Evolutionary conservation across 2,888 invertebrate genomes (phyloP).

Genomic region (Horisme vitalbata): DNA sequence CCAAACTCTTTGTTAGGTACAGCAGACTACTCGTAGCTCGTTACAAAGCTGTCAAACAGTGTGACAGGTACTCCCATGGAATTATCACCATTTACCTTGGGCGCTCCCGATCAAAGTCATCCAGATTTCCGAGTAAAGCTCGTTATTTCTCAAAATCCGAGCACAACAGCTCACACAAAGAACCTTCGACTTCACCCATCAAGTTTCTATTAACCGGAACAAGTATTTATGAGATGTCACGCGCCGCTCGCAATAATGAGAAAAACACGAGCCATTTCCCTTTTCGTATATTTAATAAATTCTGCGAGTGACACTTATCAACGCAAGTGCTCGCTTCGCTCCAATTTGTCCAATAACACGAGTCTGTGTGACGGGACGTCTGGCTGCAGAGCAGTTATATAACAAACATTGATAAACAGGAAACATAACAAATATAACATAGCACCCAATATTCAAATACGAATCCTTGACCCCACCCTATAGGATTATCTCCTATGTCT

Average conservation of each 20-base stretch:
- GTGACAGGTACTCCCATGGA: too few species aligned
- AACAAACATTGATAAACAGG: background rate
- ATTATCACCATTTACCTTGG: too few species aligned
- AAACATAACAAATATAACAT: background rate
- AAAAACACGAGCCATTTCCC: conserved; percentile 27
- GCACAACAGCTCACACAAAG: background rate
- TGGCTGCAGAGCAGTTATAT: conserved; percentile 3
- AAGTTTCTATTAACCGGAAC: conserved; percentile 17
- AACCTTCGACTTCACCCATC: conserved; percentile 7
- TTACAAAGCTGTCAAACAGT: too few species aligned
- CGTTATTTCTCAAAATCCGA: background rate
- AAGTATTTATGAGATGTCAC: conserved; percentile 28
- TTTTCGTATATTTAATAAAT: conserved; percentile 29
- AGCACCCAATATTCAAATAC: too few species aligned
- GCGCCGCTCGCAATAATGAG: conserved; percentile 22
- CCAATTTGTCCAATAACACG: conserved; percentile 24
- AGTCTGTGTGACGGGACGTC: conserved; percentile 12
- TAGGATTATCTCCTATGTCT: too few species aligned
- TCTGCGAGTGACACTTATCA: conserved; percentile 30
- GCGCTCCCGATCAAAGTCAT: too few species aligned
- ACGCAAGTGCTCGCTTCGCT: conserved; percentile 12
- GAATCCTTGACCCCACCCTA: too few species aligned
- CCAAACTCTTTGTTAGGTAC: too few species aligned
- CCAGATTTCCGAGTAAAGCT: background rate
- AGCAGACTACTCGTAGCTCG: too few species aligned